A percentile compares a stretch with the other conserved stretches of the same genome.
phyloP scores from a whole-genome alignment of 1,140 invertebrate genomes.

The Trichonephila clavata region DNA sequence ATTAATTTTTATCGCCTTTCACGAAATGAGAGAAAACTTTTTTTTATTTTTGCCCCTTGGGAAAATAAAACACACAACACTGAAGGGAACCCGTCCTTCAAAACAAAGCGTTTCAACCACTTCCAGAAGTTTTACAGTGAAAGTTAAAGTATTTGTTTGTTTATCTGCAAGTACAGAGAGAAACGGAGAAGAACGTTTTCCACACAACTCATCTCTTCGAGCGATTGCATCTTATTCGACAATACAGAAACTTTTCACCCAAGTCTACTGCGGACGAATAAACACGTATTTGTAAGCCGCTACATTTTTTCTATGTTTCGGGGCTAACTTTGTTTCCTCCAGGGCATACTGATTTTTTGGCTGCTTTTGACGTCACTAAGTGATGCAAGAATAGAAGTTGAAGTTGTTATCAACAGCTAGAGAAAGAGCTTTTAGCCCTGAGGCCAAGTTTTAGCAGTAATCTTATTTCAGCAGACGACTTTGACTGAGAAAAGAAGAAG shows the following conservation, averaged over 20 bases:
- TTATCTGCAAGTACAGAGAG: not conserved
- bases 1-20: too few relatives aligned
- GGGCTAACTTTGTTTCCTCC: slow-evolving; percentile 48
- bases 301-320: slow-evolving; percentile 1
- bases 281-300: slow-evolving; percentile 53
- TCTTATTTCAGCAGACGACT: slow-evolving; percentile 72
- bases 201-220: slow-evolving; percentile 38
- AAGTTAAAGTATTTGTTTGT: slow-evolving; percentile 33
- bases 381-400: slow-evolving; percentile 74
- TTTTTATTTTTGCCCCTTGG: not conserved
- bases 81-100: not conserved
- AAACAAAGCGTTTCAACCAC: not conserved
- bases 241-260: slow-evolving; percentile 41
- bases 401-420: slow-evolving; percentile 72
- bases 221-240: slow-evolving; percentile 55
- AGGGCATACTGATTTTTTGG: slow-evolving; percentile 66
- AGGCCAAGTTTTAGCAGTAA: slow-evolving; percentile 70
- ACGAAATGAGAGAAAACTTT: too few relatives aligned
- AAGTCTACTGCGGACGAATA: slow-evolving; percentile 9
- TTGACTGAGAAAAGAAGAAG: slow-evolving; percentile 50
- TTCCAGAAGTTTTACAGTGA: not conserved
- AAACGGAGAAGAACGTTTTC: not conserved
- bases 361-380: slow-evolving; percentile 67
- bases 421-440: slow-evolving; percentile 58
- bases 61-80: not conserved